Evolutionary conservation across 2,113 vertebrate genomes (phyloP).

Genomic region (Scophthalmus maximus): DNA sequence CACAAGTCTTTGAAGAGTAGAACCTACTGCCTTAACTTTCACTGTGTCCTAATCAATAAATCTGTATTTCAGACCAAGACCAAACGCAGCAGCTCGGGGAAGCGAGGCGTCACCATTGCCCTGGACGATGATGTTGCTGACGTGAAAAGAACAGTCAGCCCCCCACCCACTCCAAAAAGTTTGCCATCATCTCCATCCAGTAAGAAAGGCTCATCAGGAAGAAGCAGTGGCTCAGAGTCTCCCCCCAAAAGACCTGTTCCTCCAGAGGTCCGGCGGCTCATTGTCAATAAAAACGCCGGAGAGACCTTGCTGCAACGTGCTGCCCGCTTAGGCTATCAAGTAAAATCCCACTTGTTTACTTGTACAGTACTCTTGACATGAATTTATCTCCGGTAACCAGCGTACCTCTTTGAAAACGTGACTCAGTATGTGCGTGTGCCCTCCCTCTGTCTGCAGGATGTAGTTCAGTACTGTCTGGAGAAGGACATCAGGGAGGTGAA

Average conservation of each 20-base stretch:
- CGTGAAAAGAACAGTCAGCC: slow-evolving; percentile 78
- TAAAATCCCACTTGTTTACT: slow-evolving; percentile 54
- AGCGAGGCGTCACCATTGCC: slow-evolving; percentile 63
- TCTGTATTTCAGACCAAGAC: slow-evolving; percentile 74
- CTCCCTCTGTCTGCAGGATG: slow-evolving; percentile 83
- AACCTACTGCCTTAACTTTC: slow-evolving; percentile 20
- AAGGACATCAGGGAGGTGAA: slow-evolving; percentile 96
- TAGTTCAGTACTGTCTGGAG: slow-evolving; percentile 96
- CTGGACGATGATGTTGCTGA: slow-evolving; percentile 64
- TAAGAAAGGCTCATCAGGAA: slow-evolving; percentile 81
- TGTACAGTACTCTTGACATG: background rate
- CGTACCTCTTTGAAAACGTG: background rate
- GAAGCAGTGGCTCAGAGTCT: slow-evolving; percentile 78
- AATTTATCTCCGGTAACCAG: background rate
- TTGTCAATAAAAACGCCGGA: slow-evolving; percentile 97
- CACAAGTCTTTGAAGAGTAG: slow-evolving; percentile 10
- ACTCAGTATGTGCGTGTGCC: background rate
- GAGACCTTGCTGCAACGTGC: slow-evolving; percentile 96
- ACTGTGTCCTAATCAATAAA: slow-evolving; percentile 29
- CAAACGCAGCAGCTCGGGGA: slow-evolving; percentile 77
- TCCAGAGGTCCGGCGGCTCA: slow-evolving; percentile 93
- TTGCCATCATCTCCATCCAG: slow-evolving; percentile 67
- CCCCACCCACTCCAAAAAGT: slow-evolving; percentile 72
- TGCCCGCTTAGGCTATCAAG: slow-evolving; percentile 95
- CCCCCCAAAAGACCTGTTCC: slow-evolving; percentile 84